Base-by-base conservation (phyloP, 2,888 invertebrate species). In the Portevinia maculata region DNA sequence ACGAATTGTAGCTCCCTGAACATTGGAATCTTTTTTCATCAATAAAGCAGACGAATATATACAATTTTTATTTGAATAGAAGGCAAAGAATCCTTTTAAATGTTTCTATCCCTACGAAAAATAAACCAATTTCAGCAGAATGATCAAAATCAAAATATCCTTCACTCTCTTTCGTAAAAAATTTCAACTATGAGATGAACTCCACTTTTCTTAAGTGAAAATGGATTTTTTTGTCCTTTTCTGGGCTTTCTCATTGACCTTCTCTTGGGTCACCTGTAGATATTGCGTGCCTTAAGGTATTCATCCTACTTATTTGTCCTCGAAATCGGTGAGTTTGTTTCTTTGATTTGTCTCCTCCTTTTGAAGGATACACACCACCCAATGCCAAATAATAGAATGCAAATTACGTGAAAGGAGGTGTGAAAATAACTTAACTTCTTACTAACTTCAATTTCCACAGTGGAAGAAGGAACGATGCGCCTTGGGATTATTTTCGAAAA, bases 101-200 rank as follows among this genome's bases (percentile, higher is more conserved):
- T 48, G 34, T 48, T 62, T 32, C 34, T 34, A 46, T 55, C 24
- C 37, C 24, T 17, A 34, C 28, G 57, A 50, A n/a, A n/a, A n/a
- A n/a, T n/a, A n/a, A n/a, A n/a, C n/a, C n/a, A n/a, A n/a, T n/a
- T n/a, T n/a, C 52, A 65, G 53, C 46, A 69, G 57, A 55, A 69
- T 55, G 57, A 57, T 69, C 57, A 69, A 69, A 69, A 55, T 55
- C 44, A 32, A 34, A 1, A 17, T 28, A 59, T 15, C 39, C 3
- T 13, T 39, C 39, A 13, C 32, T 44, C 13, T 8, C n/a, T 39
- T 24, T 24, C 13, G 41, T 57, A 39, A 48, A 13, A 57, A 59
- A 60, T 60, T 70, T 41, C 41, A 60, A 60, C 70, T 52, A 70
- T 59, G 59, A 52, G 59, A 50, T 59, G 59, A 52, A 70, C 60